A percentile compares a stretch with the other conserved stretches of the same genome.
Conservation (phyloP, 2,888 invertebrate species). For the Iselma pallidipennis region DNA sequence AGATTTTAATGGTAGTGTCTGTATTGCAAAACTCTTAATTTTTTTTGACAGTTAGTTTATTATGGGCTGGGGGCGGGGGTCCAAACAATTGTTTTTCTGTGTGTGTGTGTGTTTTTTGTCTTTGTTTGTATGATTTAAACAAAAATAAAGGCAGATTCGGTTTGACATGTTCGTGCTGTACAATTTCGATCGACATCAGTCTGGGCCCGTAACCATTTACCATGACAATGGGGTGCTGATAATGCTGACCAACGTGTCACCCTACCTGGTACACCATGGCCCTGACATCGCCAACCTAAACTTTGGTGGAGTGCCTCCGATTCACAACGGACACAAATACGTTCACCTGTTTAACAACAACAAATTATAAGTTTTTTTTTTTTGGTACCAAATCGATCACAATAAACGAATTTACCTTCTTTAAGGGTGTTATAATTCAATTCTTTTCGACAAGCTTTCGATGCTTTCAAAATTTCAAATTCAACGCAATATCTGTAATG, state of each 20-base stretch:
- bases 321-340: constrained; percentile 82
- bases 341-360: constrained; percentile 63
- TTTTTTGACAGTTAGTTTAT: background rate
- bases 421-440: constrained; percentile 71
- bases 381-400: background rate
- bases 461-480: constrained; percentile 80
- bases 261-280: constrained; percentile 78
- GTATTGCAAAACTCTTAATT: no score
- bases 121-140: constrained; percentile 42
- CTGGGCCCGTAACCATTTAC: constrained; percentile 75
- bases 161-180: constrained; percentile 45
- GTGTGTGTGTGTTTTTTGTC: background rate
- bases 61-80: background rate
- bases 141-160: constrained; percentile 50
- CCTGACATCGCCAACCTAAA: constrained; percentile 79
- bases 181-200: constrained; percentile 47
- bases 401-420: constrained; percentile 63
- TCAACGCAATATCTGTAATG: constrained; percentile 84
- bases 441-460: constrained; percentile 79
- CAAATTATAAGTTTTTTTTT: background rate
- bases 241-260: constrained; percentile 83
- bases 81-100: background rate
- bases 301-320: constrained; percentile 77
- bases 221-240: constrained; percentile 85
- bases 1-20: no score